Conservation (phyloP, 1,140 invertebrate species). For the Euglossa dilemma region DNA sequence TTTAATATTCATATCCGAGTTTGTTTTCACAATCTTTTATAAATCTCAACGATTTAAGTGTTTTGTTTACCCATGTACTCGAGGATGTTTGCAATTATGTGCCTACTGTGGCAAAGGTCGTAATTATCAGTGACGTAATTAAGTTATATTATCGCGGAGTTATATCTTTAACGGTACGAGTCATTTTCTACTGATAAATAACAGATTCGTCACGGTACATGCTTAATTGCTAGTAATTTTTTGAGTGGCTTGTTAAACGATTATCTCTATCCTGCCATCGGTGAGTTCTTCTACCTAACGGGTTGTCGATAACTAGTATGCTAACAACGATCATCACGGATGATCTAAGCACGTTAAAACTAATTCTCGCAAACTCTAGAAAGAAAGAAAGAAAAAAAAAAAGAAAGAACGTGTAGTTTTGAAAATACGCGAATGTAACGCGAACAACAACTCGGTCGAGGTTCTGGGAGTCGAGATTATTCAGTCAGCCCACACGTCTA, state of each 20-base stretch:
- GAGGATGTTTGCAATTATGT: not conserved
- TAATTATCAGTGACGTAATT: slow-evolving; percentile 25
- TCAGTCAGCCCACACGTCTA: slow-evolving; percentile 66
- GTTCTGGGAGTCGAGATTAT: slow-evolving; percentile 51
- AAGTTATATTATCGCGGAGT: not conserved
- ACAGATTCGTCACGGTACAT: not conserved
- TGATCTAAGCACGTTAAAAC: not conserved
- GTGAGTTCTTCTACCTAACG: not conserved
- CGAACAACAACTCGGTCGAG: not conserved
- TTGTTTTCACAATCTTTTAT: slow-evolving; percentile 11
- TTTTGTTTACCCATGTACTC: not conserved
- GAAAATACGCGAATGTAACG: not conserved
- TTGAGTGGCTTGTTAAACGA: not conserved
- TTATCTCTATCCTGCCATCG: not conserved
- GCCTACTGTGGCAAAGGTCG: slow-evolving; percentile 5
- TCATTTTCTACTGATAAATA: not conserved
- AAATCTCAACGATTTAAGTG: not conserved
- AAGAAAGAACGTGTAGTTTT: not conserved
- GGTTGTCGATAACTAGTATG: not conserved
- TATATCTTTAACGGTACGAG: not conserved
- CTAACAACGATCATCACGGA: not conserved
- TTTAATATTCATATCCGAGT: not conserved
- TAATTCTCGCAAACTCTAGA: no score
- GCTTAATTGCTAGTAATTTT: not conserved
- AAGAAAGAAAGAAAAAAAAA: no score